Base-by-base conservation (phyloP, 2,113 vertebrate species). In the Aldabrachelys gigantea region DNA sequence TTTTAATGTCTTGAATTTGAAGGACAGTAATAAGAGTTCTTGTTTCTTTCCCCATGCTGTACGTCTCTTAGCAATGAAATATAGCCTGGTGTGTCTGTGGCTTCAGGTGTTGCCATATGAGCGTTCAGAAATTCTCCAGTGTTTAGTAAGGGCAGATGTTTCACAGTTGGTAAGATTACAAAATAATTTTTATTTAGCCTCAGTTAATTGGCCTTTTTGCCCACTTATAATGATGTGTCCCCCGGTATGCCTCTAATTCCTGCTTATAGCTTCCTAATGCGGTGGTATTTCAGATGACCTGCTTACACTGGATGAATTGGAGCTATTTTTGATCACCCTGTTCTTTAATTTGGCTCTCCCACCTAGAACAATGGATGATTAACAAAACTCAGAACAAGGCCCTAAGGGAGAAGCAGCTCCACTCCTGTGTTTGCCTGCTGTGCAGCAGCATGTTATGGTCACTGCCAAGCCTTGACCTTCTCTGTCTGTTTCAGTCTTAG, bases 351-450 rank as follows among this genome's bases (percentile, higher is more conserved):
- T 94, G 87, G 92, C 93, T 97, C 92, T 97, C 95, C 92, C 96
- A 96, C 95, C 96, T 96, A 97, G 96, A 97, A 96, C 96, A 97
- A 97, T 96, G 95, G 94, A 90, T 93, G 96, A 97, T 97, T 97
- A 97, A 96, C 88, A 86, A 93, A 95, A 93, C 59, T n/a, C 93
- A 87, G 95, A 97, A 89, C 91, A 95, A 87, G 94, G 92, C 88
- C 89, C 65, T 31, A 78, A 89, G 94, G 94, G 96, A 78, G 96
- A 95, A 89, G 91, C 94, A 94, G 89, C 91, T 97, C 79, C 3
- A 3, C 59, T 76, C 35, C 90, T 85, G 0, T 27, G 91, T 85
- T 92, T 88, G 95, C 90, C 92, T 94, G 92, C 94, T 93, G 92
- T 83, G 95, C 11, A 94, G 94, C 95, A 95, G 94, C 92, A 81